These are phyloP conservation scores for Bombus breviceps DNA, from an alignment of 1,140 invertebrate species.

Conservation along the genomic window DNA sequence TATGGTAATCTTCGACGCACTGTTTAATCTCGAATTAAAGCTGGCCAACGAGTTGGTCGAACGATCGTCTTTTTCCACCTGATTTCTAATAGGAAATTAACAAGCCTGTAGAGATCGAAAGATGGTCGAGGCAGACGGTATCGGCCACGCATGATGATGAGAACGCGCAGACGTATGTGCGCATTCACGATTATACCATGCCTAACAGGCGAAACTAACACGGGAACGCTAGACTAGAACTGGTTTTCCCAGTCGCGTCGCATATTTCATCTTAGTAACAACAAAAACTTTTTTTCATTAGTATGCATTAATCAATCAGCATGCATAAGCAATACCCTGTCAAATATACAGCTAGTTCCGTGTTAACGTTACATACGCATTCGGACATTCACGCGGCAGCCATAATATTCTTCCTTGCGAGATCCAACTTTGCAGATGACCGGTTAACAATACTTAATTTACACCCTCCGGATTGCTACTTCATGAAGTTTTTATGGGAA, in stretches of 20 bases:
- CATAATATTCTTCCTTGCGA: constrained; percentile 8
- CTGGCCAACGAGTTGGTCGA: background rate
- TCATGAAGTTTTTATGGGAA: constrained; percentile 19
- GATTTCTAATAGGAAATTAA: constrained; percentile 19
- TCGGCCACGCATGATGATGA: constrained; percentile 20
- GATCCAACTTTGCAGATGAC: constrained; percentile 3
- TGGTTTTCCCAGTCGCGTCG: constrained; percentile 68
- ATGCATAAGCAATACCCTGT: constrained; percentile 41
- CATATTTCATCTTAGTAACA: constrained; percentile 62
- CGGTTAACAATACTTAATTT: constrained; percentile 42
- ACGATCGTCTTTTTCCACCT: background rate
- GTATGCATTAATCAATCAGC: constrained; percentile 62
- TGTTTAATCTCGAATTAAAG: background rate
- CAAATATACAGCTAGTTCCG: constrained; percentile 42
- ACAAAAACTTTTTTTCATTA: constrained; percentile 64
- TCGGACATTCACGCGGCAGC: too few relatives aligned
- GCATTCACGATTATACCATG: constrained; percentile 43
- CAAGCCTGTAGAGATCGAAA: background rate
- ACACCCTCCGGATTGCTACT: constrained; percentile 29
- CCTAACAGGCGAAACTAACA: constrained; percentile 55
- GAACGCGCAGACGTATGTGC: constrained; percentile 35
- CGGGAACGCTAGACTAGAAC: constrained; percentile 61
- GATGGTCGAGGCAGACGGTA: background rate
- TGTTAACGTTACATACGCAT: background rate
- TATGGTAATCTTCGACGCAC: background rate